A percentile compares a stretch with the other conserved stretches of the same genome.
Conservation (phyloP, 2,888 invertebrate genomes). For the Oligia strigilis region DNA sequence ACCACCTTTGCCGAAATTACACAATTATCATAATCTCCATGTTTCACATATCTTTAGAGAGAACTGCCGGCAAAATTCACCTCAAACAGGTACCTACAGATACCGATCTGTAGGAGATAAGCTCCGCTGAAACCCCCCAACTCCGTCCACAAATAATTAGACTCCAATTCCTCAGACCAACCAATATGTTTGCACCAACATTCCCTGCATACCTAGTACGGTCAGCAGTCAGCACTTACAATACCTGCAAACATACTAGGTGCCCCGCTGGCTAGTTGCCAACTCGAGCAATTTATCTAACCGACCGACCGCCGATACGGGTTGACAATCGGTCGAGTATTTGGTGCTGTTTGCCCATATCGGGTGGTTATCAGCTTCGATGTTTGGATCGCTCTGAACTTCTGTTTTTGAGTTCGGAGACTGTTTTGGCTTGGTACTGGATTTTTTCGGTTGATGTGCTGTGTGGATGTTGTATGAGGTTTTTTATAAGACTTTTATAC, state of each 20-base stretch:
- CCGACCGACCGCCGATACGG: slow-evolving; percentile 52
- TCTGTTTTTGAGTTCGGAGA: slow-evolving; percentile 29
- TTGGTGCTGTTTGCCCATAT: slow-evolving; percentile 41
- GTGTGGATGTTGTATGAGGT: too few species aligned
- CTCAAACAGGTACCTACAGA: background rate
- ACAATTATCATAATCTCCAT: background rate
- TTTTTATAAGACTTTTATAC: background rate
- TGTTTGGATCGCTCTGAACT: slow-evolving; percentile 17
- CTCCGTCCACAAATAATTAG: slow-evolving; percentile 15
- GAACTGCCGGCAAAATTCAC: background rate
- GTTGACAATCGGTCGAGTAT: slow-evolving; percentile 63
- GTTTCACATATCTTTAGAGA: background rate
- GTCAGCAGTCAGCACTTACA: slow-evolving; percentile 23
- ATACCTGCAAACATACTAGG: slow-evolving; percentile 6
- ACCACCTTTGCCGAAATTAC: background rate
- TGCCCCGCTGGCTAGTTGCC: slow-evolving; percentile 62
- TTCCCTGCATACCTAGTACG: slow-evolving; percentile 6
- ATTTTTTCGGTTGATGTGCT: background rate
- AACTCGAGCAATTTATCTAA: slow-evolving; percentile 64
- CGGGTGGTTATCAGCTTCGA: slow-evolving; percentile 30
- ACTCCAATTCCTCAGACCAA: background rate
- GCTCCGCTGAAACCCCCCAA: background rate
- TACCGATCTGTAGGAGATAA: background rate
- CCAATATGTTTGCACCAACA: background rate
- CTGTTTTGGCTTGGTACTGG: background rate